phyloP scores from a whole-genome alignment of 2,113 vertebrate genomes.

The Pristiophorus japonicus region DNA sequence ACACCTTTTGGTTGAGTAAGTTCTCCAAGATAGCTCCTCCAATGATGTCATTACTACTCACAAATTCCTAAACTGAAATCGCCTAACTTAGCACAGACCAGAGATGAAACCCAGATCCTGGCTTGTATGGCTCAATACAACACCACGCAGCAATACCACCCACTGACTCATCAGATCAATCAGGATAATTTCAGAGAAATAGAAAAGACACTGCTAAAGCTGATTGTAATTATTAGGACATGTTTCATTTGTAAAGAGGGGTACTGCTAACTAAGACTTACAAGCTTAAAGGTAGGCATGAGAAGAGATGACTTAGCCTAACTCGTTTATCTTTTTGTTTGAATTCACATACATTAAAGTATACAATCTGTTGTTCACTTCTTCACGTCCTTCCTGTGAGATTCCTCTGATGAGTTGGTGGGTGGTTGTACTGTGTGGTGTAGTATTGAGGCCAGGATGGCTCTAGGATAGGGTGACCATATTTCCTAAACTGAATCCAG shows the following conservation, averaged over 20 bases:
- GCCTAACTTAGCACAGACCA: not conserved
- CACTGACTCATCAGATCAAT: not conserved
- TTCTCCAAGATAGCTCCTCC: not conserved
- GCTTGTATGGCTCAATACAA: not conserved
- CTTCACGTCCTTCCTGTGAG: not conserved
- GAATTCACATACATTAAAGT: not conserved
- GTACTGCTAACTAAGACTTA: not conserved
- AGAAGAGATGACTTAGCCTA: not conserved
- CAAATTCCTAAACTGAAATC: slow-evolving; percentile 23
- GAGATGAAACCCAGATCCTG: not conserved
- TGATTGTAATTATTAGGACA: not conserved
- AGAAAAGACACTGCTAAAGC: not conserved
- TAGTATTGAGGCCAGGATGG: not conserved
- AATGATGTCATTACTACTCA: slow-evolving; percentile 7
- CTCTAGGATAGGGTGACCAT: too few species aligned
- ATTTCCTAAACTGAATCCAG: too few species aligned
- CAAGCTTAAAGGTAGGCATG: not conserved
- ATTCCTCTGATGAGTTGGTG: not conserved
- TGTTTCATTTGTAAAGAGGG: not conserved
- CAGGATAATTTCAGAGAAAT: too few species aligned
- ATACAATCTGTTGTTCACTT: not conserved
- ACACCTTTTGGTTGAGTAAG: not conserved
- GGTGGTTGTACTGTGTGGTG: not conserved
- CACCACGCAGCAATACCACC: not conserved
- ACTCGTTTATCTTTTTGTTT: not conserved